A percentile compares a stretch with the other conserved stretches of the same genome.
Conservation (phyloP, 2,797 vertebrate species). For the Nothura maculosa region DNA sequence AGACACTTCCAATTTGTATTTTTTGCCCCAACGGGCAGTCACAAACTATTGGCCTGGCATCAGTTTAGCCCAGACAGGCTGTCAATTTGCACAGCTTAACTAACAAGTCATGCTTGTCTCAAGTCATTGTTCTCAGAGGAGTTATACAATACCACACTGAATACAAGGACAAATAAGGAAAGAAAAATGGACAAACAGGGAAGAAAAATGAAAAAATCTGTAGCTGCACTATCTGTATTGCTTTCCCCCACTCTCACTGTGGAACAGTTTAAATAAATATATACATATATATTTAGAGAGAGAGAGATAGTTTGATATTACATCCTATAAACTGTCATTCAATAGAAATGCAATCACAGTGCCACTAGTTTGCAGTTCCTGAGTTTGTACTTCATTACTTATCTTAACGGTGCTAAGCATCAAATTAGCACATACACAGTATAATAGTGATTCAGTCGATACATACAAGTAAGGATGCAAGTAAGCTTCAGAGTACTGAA, state of each 20-base stretch:
- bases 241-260: neutral
- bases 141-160: neutral
- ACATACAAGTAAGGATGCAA: neutral
- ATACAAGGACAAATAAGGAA: slow-evolving; percentile 38
- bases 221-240: neutral
- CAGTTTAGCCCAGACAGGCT: slow-evolving; percentile 81
- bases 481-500: neutral
- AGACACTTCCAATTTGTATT: slow-evolving; percentile 68
- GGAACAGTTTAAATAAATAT: neutral
- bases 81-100: slow-evolving; percentile 84
- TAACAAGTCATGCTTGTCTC: slow-evolving; percentile 84
- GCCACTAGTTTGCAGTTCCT: neutral
- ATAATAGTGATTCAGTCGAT: neutral
- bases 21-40: slow-evolving; percentile 78
- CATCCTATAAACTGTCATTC: neutral
- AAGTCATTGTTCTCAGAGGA: slow-evolving; percentile 81
- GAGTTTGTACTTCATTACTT: neutral
- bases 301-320: neutral
- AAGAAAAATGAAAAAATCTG: neutral
- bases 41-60: slow-evolving; percentile 82
- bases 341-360: neutral
- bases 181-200: too few species aligned
- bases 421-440: neutral
- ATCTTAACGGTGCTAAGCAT: neutral
- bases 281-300: fast-evolving